Conservation (phyloP, 1,140 invertebrate species). For the Sitobion miscanthi region DNA sequence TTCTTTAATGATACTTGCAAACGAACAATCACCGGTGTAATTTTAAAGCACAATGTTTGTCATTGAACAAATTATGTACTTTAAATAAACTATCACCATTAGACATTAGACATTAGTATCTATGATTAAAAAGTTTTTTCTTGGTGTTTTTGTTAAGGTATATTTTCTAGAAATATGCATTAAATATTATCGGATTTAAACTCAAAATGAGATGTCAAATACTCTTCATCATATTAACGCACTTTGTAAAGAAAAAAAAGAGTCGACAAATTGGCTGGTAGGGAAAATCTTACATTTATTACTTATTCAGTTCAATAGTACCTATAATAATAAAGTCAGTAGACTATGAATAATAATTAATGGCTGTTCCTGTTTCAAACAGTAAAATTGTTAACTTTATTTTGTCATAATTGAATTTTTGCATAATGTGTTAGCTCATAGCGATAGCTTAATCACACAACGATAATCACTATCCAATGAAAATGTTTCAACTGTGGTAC, state of each 20-base stretch:
- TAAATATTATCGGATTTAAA: background rate
- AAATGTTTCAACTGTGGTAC: background rate
- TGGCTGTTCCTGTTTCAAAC: constrained; percentile 17
- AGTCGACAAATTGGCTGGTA: background rate
- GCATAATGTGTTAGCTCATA: constrained; percentile 29
- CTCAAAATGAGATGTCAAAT: background rate
- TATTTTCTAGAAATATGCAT: background rate
- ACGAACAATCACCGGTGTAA: background rate
- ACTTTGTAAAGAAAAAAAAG: background rate
- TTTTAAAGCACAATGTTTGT: background rate
- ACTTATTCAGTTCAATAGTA: background rate
- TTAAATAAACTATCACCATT: background rate
- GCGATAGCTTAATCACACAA: background rate
- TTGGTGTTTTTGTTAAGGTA: background rate
- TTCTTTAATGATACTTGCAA: background rate
- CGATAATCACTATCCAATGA: background rate
- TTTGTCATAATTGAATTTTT: constrained; percentile 5
- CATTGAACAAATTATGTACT: background rate
- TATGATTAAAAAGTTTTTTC: no score
- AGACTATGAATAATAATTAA: constrained; percentile 44
- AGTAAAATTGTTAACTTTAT: background rate
- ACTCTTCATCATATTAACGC: background rate
- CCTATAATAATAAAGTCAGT: constrained; percentile 10
- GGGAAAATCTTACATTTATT: background rate
- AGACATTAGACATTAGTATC: no score